Percentiles rank a stretch among this genome's conserved stretches.
These are phyloP conservation scores for Hippocampus kuda DNA, from an alignment of 2,797 vertebrate species.

Conservation along the genomic window DNA sequence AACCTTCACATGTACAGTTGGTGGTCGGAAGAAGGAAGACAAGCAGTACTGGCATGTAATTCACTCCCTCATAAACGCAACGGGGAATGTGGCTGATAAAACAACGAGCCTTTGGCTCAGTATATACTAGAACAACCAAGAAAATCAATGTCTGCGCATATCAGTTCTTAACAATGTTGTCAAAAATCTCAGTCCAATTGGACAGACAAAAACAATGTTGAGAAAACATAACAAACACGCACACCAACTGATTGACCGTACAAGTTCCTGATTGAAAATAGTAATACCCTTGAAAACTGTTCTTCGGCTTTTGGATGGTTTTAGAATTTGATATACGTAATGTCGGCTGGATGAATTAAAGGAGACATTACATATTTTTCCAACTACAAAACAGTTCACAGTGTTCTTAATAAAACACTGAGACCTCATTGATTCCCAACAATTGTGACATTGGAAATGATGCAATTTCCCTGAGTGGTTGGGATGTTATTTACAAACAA, in stretches of 20 bases:
- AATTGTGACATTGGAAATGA: no score
- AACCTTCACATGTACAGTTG: constrained; percentile 15
- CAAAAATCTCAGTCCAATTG: not conserved
- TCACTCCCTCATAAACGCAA: not conserved
- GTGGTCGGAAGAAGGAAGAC: constrained; percentile 19
- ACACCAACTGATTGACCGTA: not conserved
- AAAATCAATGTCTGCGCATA: not conserved
- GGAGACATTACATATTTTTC: no score
- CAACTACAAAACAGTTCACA: no score
- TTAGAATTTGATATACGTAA: no score
- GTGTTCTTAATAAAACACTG: not conserved
- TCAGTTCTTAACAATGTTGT: not conserved
- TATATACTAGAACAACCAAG: not conserved
- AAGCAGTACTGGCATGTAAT: not conserved
- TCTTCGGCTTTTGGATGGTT: no score
- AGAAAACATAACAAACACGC: not conserved
- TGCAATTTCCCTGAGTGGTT: no score
- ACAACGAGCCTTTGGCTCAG: not conserved
- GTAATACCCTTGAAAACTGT: no score
- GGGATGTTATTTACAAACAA: not conserved
- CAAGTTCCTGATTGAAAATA: no score
- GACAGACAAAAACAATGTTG: not conserved
- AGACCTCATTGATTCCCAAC: not conserved
- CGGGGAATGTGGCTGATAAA: not conserved
- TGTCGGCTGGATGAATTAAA: no score